Evolutionary conservation across 2,888 invertebrate genomes (phyloP).

Genomic region (Ceriagrion tenellum): DNA sequence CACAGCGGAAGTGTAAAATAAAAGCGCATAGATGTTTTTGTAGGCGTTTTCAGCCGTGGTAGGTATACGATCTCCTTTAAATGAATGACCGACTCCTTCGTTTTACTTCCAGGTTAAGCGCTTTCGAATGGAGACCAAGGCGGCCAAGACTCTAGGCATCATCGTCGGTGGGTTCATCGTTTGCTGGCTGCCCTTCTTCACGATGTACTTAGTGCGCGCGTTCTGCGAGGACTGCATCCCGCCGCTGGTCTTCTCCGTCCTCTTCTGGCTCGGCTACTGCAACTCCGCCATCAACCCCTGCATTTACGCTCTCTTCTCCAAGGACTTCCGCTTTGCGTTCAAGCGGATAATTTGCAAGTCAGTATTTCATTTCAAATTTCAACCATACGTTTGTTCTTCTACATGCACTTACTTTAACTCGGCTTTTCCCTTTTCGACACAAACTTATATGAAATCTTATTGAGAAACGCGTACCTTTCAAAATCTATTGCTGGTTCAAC

Average conservation of each 20-base stretch:
- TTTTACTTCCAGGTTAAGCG: slow-evolving; percentile 83
- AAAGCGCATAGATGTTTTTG: no score
- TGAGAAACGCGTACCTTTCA: no score
- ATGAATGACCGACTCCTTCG: background rate
- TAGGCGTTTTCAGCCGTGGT: no score
- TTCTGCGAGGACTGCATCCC: slow-evolving; percentile 93
- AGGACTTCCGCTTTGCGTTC: slow-evolving; percentile 97
- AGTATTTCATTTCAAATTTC: slow-evolving; percentile 80
- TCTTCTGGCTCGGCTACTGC: slow-evolving; percentile 99
- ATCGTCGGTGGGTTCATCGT: slow-evolving; percentile 98
- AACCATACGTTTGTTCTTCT: no score
- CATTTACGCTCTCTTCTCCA: slow-evolving; percentile 96
- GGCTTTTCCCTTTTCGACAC: no score
- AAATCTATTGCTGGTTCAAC: no score
- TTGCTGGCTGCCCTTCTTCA: slow-evolving; percentile 99
- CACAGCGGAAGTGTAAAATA: no score
- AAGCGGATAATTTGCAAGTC: slow-evolving; percentile 94
- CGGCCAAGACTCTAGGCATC: slow-evolving; percentile 97
- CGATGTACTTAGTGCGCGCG: slow-evolving; percentile 93
- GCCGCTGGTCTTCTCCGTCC: slow-evolving; percentile 91
- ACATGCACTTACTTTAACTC: background rate
- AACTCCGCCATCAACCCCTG: slow-evolving; percentile 98
- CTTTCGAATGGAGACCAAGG: slow-evolving; percentile 97
- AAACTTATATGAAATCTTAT: no score
- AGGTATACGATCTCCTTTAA: no score